A percentile compares a stretch with the other conserved stretches of the same genome.
phyloP scores from a whole-genome alignment of 2,888 invertebrate species.

The Labia minor region DNA sequence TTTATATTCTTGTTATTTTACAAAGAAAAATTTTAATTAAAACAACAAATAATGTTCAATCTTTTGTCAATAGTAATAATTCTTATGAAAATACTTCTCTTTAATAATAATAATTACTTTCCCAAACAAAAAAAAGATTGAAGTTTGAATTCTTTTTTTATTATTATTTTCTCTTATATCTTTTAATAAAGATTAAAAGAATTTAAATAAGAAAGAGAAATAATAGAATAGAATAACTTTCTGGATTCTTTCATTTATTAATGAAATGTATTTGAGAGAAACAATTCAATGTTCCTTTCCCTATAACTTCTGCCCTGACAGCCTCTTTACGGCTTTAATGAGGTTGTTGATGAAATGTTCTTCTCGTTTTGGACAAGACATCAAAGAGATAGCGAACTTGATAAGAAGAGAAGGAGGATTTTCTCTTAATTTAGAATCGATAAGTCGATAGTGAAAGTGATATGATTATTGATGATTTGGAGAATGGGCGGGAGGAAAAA shows the following conservation, averaged over 20 bases:
- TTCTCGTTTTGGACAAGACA: background rate
- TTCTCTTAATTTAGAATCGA: too few relatives aligned
- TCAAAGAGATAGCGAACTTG: background rate
- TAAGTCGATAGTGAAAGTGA: background rate
- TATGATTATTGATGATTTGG: background rate
- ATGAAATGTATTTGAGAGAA: background rate
- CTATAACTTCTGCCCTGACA: too few relatives aligned
- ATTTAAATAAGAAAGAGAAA: background rate
- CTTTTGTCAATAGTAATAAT: too few relatives aligned
- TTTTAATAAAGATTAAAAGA: background rate
- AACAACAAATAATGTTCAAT: too few relatives aligned
- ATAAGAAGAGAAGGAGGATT: too few relatives aligned
- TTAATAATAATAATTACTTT: too few relatives aligned
- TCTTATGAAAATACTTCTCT: too few relatives aligned
- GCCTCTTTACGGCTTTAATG: background rate
- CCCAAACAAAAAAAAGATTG: background rate
- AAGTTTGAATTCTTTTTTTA: background rate
- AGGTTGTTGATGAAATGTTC: background rate
- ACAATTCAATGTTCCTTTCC: background rate
- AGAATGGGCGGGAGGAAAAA: too few relatives aligned
- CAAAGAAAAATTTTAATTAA: too few relatives aligned
- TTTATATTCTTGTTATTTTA: too few relatives aligned
- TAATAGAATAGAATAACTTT: background rate
- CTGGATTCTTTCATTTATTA: background rate
- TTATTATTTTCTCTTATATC: too few relatives aligned